Base-by-base conservation (phyloP, 2,888 invertebrate species). In the Oligia fasciuncula region DNA sequence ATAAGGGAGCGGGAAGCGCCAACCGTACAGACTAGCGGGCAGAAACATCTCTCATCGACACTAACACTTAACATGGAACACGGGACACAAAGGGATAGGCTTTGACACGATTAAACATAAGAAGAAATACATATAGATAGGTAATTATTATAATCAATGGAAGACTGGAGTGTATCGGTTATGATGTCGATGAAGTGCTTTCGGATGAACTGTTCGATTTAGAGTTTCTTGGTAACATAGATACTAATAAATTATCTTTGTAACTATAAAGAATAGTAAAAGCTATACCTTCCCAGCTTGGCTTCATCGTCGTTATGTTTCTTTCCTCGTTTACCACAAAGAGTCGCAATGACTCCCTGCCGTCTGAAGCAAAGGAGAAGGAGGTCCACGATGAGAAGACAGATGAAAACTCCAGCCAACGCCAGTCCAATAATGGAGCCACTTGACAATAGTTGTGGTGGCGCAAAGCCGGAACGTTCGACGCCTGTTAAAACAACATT, bases 1-100 rank as follows among this genome's bases (percentile, higher is more conserved):
- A 98, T 98, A 98, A 98, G 98, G 98, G 98, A 98, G 98, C 97
- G 98, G 98, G 98, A 98, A 98, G 98, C 98, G 98, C 98, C 98
- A 98, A 98, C 98, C 98, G 98, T 98, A 98, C 98, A 98, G 98
- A 98, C 98, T 98, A 98, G 95, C 96, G 96, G 96, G 95, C 95
- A 96, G 96, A 97, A 97, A 97, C 96, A 97, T 97, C 96, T 97
- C 96, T 96, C 96, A 97, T 96, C 96, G 96, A 96, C 96, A 96
- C 96, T 95, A 95, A 95, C 95, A 94, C 92, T 94, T 91, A 88
- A 92, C 89, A 91, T 81, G 85, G 87, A 84, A 88, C 83, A 85
- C 78, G 81, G 90, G 89, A 90, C 82, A 89, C 89, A 87, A 89
- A 85, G 76, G 86, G 87, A 83, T 75, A 89, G 87, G 87, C 84